A percentile compares a stretch with the other conserved stretches of the same genome.
phyloP scores from a whole-genome alignment of 2,888 invertebrate genomes.

The Argyresthia albistria region DNA sequence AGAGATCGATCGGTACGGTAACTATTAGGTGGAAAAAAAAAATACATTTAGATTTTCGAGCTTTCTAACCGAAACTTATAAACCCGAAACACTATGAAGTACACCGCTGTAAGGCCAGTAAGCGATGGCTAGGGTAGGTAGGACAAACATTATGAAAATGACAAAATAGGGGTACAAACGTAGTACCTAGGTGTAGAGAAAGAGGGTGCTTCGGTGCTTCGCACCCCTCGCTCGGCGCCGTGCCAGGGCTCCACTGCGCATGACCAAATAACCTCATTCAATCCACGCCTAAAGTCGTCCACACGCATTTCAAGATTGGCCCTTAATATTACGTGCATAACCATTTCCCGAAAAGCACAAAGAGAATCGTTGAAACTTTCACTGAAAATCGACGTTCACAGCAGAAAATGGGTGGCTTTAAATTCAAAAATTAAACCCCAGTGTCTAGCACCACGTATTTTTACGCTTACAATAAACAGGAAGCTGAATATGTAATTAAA shows the following conservation, averaged over 20 bases:
- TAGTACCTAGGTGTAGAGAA: not conserved
- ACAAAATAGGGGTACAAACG: too few species aligned
- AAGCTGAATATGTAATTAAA: not conserved
- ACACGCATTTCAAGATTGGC: constrained; percentile 37
- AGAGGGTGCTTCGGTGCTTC: not conserved
- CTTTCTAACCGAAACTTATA: too few species aligned
- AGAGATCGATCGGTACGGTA: too few species aligned
- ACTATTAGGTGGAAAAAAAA: too few species aligned
- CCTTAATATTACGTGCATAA: constrained; percentile 17
- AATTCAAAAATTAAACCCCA: not conserved
- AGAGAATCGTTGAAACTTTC: constrained; percentile 4
- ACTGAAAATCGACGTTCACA: not conserved
- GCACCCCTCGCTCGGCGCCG: not conserved
- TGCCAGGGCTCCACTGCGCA: constrained; percentile 39
- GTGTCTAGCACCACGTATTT: not conserved
- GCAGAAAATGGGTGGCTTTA: not conserved
- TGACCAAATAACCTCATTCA: constrained; percentile 63
- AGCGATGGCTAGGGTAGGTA: too few species aligned
- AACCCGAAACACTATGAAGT: too few species aligned
- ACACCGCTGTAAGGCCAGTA: too few species aligned
- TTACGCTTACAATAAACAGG: not conserved
- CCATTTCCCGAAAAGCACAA: constrained; percentile 18
- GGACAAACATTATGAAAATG: too few species aligned
- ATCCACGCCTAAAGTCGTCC: constrained; percentile 56
- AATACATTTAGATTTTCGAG: too few species aligned